Evolutionary conservation across 2,888 invertebrate genomes (phyloP).

Genomic region (Resseliella maxima): DNA sequence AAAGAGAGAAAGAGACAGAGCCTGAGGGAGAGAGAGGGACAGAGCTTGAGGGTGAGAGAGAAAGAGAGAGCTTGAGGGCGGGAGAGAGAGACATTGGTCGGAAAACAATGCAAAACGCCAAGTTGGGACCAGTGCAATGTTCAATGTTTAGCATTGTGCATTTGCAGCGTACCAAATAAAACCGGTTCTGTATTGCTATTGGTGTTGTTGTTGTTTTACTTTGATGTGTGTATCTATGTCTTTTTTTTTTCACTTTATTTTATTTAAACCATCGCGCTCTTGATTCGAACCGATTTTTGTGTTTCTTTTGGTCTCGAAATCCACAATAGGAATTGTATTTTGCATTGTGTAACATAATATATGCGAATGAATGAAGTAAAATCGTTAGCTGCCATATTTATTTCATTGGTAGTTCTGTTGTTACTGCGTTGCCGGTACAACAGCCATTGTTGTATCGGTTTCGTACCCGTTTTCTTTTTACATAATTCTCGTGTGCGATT

Average conservation of each 20-base stretch:
- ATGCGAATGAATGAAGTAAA: slow-evolving; percentile 46
- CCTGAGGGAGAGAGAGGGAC: neutral
- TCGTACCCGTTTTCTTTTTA: slow-evolving; percentile 33
- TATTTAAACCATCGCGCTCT: neutral
- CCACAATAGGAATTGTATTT: slow-evolving; percentile 45
- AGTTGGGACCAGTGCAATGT: slow-evolving; percentile 22
- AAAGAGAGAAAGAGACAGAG: neutral
- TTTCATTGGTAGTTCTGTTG: slow-evolving; percentile 14
- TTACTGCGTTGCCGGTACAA: neutral
- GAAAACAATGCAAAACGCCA: slow-evolving; percentile 34
- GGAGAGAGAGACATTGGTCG: neutral
- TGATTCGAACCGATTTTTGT: neutral
- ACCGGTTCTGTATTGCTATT: neutral
- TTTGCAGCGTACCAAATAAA: slow-evolving; percentile 16
- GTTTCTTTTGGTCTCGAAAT: neutral
- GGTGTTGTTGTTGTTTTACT: neutral
- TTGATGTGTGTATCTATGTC: too few relatives aligned
- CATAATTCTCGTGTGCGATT: slow-evolving; percentile 3
- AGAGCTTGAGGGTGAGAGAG: neutral
- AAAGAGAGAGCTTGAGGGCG: neutral
- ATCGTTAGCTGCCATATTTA: slow-evolving; percentile 48
- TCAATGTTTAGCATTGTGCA: neutral
- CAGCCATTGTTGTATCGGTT: slow-evolving; percentile 35
- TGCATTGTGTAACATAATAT: slow-evolving; percentile 31
- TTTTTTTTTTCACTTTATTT: neutral